Conservation (phyloP, 1,140 invertebrate species). For the Globodera rostochiensis region DNA sequence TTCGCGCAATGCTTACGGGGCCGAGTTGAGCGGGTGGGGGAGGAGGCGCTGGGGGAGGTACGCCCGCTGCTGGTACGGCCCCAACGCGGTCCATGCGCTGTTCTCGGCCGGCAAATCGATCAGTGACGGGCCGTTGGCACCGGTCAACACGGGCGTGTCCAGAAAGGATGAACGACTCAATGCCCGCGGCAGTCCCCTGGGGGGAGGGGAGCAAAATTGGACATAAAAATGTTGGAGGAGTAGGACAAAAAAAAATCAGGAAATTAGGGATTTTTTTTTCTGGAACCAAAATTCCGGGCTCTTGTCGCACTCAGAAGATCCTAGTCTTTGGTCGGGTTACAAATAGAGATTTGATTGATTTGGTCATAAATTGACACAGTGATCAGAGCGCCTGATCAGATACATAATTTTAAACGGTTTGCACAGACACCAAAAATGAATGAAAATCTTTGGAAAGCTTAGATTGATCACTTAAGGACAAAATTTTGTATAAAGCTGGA, state of each 20-base stretch:
- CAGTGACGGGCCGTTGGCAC: conserved; percentile 13
- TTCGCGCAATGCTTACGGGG: conserved; percentile 11
- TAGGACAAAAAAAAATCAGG: too few relatives aligned
- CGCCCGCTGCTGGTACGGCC: conserved; percentile 28
- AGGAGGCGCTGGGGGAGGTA: conserved; percentile 40
- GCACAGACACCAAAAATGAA: too few relatives aligned
- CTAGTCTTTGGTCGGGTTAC: too few relatives aligned
- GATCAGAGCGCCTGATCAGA: not conserved
- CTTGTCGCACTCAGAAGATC: too few relatives aligned
- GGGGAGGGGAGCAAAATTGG: not conserved
- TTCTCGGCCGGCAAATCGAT: conserved; percentile 24
- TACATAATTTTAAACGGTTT: not conserved
- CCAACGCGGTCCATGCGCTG: conserved; percentile 29
- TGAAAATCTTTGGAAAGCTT: too few relatives aligned
- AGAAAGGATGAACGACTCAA: conserved; percentile 23
- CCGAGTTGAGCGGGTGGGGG: conserved; percentile 36
- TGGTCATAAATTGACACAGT: not conserved
- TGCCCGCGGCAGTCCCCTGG: conserved; percentile 22
- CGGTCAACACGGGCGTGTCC: conserved; percentile 26
- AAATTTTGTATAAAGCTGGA: too few relatives aligned
- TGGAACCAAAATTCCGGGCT: too few relatives aligned
- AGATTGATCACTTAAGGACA: too few relatives aligned
- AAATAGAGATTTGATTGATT: not conserved
- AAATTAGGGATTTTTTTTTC: too few relatives aligned
- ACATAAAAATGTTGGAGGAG: not conserved